A percentile compares a stretch with the other conserved stretches of the same genome.
These are phyloP conservation scores for Tetramorium bicarinatum DNA, from an alignment of 2,888 invertebrate genomes.

Conservation along the genomic window DNA sequence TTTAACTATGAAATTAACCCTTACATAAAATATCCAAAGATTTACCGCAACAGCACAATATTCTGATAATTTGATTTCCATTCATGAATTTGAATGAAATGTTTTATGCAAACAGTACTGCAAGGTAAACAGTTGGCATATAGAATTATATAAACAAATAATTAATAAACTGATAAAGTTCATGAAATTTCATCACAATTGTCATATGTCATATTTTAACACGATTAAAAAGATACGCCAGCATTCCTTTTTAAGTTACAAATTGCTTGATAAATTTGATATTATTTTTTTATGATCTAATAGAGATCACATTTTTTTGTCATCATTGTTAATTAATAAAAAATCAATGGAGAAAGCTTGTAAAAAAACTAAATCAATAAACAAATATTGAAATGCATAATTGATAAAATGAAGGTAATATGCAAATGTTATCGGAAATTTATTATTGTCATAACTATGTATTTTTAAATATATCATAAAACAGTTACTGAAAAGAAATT, in stretches of 20 bases:
- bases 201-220: not conserved
- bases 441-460: not conserved
- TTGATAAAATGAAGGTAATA: not conserved
- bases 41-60: not conserved
- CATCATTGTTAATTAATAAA: not conserved
- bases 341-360: not conserved
- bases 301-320: not conserved
- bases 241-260: not conserved
- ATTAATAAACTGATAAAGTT: slow-evolving; percentile 18
- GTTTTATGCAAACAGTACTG: slow-evolving; percentile 14
- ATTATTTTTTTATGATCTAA: not conserved
- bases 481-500: not conserved
- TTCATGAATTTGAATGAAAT: slow-evolving; percentile 29
- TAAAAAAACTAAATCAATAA: not conserved
- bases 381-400: not conserved
- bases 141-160: not conserved
- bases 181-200: not conserved
- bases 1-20: not conserved
- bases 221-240: not conserved
- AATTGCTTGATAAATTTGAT: not conserved
- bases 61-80: slow-evolving; percentile 15
- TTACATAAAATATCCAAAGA: slow-evolving; percentile 4
- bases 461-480: not conserved
- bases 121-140: not conserved
- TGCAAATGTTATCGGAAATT: not conserved